Evolutionary conservation across 2,113 vertebrate genomes (phyloP).

Genomic region (Paramormyrops kingsleyae): DNA sequence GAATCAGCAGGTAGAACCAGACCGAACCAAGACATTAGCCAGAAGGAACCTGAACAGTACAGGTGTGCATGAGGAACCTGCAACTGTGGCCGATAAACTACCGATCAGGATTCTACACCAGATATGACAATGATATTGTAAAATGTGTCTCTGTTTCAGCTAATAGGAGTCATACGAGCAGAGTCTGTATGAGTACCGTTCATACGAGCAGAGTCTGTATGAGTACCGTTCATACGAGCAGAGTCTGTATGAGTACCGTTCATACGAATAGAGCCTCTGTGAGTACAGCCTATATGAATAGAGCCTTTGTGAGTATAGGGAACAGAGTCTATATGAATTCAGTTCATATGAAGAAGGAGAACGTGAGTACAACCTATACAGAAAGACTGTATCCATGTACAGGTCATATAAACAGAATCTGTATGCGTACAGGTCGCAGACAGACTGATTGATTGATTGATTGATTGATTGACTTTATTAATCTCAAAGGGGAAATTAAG

Average conservation of each 20-base stretch:
- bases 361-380: background rate
- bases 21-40: background rate
- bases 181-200: background rate
- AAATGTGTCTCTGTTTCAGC: background rate
- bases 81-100: background rate
- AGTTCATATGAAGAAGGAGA: background rate
- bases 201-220: background rate
- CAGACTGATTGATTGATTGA: background rate
- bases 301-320: background rate
- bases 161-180: background rate
- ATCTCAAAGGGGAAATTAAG: background rate
- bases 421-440: background rate
- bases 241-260: background rate
- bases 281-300: background rate
- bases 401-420: background rate
- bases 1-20: background rate
- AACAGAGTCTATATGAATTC: background rate
- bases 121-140: background rate
- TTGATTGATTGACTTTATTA: background rate
- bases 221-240: background rate
- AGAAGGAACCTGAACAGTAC: background rate
- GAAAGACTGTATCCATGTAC: background rate
- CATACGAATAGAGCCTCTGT: background rate
- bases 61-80: background rate
- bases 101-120: background rate